Base-by-base conservation (phyloP, 1,140 invertebrate genomes). In the Drosophila sturtevanti region DNA sequence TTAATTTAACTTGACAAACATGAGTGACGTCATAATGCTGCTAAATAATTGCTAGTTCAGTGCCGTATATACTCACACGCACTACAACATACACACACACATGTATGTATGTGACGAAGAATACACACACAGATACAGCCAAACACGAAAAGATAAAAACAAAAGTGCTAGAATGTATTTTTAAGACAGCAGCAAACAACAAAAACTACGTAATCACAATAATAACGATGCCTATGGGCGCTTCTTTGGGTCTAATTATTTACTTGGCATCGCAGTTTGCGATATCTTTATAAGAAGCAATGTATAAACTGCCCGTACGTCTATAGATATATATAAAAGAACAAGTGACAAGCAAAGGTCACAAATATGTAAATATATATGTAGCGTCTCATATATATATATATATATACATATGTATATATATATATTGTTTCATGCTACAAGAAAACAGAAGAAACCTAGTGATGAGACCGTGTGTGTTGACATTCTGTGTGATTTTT, bases 1-100 rank as follows among this genome's bases (percentile, higher is more conserved):
- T 21, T 48, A 21, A 10, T 21, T 48, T 48, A 48, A 48, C 7
- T 21, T 48, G 41, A 48, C 16, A 75, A 75, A 75, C 72, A 75
- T 72, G 80, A 72, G 82, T 86, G 81, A 87, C 77, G 82, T 86
- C 82, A 86, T 86, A 62, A 60, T 87, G 62, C 65, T 58, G 68
- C 68, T 74, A 68, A 76, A 76, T 75, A 76, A 76, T 77, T 37
- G 74, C 72, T 44, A 72, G 56, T 48, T 35, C 16, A 51, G 22
- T 54, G 51, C 51, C 51, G 41, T 48, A 48, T 48, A 48, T 54
- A 54, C 51, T 24, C 34, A 54, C 35, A 54, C 60, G 71, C 31
- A 55, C 27, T 41, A 16, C 59, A n/a, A 70, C 54, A 72, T 44
- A 37, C 35, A 21, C 34, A 61, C 69, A 44, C n/a, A 16, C 11